Evolutionary conservation across 1,140 invertebrate species (phyloP).

Genomic region (Hermatobates lingyangjiaoensis): DNA sequence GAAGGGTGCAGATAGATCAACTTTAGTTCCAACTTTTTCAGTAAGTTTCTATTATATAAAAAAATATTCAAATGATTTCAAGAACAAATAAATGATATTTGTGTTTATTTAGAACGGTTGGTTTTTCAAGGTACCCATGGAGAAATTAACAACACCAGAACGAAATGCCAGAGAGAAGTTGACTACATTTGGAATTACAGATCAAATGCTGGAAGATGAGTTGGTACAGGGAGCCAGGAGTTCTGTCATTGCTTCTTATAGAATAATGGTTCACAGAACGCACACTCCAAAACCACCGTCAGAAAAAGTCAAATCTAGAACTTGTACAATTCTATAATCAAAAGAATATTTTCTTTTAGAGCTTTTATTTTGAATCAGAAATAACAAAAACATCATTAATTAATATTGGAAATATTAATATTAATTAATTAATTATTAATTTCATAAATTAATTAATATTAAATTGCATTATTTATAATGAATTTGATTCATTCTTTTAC

Average conservation of each 20-base stretch:
- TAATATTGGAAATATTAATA: too few relatives aligned
- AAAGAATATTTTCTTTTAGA: too few relatives aligned
- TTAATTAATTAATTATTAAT: too few relatives aligned
- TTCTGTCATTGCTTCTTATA: conserved; percentile 35
- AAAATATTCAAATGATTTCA: background rate
- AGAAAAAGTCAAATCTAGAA: conserved; percentile 12
- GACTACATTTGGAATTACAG: conserved; percentile 30
- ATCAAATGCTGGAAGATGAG: conserved; percentile 28
- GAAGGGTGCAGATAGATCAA: conserved; percentile 17
- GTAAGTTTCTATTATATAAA: conserved; percentile 1
- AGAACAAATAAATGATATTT: background rate
- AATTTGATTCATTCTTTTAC: too few relatives aligned
- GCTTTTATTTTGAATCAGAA: too few relatives aligned
- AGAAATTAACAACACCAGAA: conserved; percentile 14
- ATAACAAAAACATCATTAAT: too few relatives aligned
- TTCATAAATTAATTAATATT: too few relatives aligned
- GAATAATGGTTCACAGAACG: conserved; percentile 34
- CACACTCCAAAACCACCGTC: conserved; percentile 12
- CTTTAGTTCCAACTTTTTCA: conserved; percentile 15
- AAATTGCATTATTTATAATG: too few relatives aligned
- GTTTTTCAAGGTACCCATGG: conserved; percentile 4
- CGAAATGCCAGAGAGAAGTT: conserved; percentile 22
- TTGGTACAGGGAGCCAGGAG: conserved; percentile 27
- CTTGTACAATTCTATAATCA: conserved; percentile 12
- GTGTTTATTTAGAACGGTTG: background rate